Evolutionary conservation across 92 coral and sea anemone species (phyloP), one percentile per base, ranked within the genome.

Genomic region (Palythoa grandis): DNA sequence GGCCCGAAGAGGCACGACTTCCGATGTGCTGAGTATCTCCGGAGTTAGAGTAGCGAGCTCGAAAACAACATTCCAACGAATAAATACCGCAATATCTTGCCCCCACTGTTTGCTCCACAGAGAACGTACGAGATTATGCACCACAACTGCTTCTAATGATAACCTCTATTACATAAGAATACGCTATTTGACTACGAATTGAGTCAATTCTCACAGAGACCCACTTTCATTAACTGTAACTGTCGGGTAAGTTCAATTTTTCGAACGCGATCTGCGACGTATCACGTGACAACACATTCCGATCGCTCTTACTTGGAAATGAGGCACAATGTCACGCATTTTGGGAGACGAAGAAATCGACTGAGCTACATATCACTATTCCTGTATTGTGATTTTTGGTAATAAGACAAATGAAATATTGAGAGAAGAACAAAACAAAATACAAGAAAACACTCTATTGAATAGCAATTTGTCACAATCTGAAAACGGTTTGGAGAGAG

Each of bases 201-300:
- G 73, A 47, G 11, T 7, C 73, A 40, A 65, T 65, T 79, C 56
- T 79, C 60, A 8, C 85, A 20, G 16, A 66, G 43, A 47, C 11
- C 16, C 23, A 50, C 60, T 43, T 24, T 74, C 14, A 67, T 50
- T 73, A 80, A 80, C 85, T 80, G 85, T 65, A 61, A 70, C 39
- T 23, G 25, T 22, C 54, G 7, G 17, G 17, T 35, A 40, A 37
- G n/a, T 47, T n/a, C n/a, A 16, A 58, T 48, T 53, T 76, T 65
- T 79, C 60, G 84, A 79, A 77, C 11, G 82, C 70, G 52, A 79
- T 56, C 73, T 38, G 22, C 57, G n/a, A 47, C 61, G 9, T 65
- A 73, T 80, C 85, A 80, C 85, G 75, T 80, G 85, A 80, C 72
- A 52, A 65, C 60, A 67, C 74, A 80, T 80, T 80, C 85, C 85